A percentile compares a stretch with the other conserved stretches of the same genome.
Evolutionary conservation across 2,113 vertebrate genomes (phyloP).

Genomic region (Chloropsis cyanopogon): DNA sequence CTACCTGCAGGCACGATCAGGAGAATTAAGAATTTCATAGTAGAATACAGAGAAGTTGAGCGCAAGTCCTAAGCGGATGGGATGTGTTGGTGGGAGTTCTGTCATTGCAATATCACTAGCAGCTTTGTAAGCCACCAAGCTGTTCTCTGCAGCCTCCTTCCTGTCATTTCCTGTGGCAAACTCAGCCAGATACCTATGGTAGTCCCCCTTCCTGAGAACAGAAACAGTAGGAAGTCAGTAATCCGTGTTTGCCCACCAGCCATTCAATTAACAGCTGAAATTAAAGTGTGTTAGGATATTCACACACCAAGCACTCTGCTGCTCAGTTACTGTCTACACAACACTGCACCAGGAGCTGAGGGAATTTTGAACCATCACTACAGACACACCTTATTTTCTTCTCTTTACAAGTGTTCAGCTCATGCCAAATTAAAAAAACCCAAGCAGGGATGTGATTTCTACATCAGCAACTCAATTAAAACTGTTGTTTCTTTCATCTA

Average conservation of each 20-base stretch:
- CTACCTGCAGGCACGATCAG: constrained; percentile 98
- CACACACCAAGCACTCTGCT: background rate
- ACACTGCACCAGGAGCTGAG: background rate
- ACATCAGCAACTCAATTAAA: background rate
- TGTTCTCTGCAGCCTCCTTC: constrained; percentile 98
- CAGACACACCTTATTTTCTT: background rate
- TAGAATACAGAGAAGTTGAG: constrained; percentile 99
- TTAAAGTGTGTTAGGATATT: background rate
- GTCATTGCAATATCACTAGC: constrained; percentile 96
- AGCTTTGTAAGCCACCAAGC: constrained; percentile 96
- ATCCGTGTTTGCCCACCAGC: background rate
- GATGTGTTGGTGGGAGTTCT: constrained; percentile 96
- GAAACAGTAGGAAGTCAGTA: background rate
- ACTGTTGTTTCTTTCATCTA: accelerated
- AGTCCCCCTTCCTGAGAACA: constrained; percentile 92
- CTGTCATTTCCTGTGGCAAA: constrained; percentile 97
- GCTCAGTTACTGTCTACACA: background rate
- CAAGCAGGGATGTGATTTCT: background rate
- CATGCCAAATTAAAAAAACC: background rate
- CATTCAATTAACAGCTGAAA: background rate
- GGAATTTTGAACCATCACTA: background rate
- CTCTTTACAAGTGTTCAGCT: background rate
- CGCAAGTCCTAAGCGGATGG: constrained; percentile 96
- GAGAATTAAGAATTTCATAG: constrained; percentile 99
- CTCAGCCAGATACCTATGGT: constrained; percentile 99